phyloP scores from a whole-genome alignment of 2,888 invertebrate genomes.

The Harpalus rufipes region DNA sequence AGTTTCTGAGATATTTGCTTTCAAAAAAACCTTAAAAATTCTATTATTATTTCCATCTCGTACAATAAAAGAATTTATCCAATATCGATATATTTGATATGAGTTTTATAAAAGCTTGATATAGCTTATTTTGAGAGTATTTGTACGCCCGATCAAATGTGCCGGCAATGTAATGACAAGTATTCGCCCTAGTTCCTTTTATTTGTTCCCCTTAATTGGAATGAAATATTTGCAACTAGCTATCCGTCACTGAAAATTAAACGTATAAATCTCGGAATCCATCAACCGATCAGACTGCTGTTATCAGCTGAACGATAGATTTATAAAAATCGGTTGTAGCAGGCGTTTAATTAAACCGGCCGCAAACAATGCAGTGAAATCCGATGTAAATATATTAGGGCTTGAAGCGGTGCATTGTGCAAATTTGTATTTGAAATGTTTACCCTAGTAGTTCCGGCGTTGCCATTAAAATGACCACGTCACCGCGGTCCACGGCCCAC shows the following conservation, averaged over 20 bases:
- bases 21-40: no score
- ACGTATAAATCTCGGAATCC: constrained; percentile 57
- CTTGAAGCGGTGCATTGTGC: constrained; percentile 61
- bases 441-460: constrained; percentile 50
- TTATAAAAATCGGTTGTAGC: constrained; percentile 57
- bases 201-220: constrained; percentile 32
- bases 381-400: constrained; percentile 63
- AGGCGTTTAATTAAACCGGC: constrained; percentile 61
- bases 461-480: constrained; percentile 59
- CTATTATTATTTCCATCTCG: no score
- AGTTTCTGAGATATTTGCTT: no score
- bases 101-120: background rate
- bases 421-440: constrained; percentile 66
- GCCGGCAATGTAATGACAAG: background rate
- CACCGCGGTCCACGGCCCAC: constrained; percentile 27
- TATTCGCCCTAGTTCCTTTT: constrained; percentile 20
- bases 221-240: constrained; percentile 42
- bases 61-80: no score
- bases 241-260: constrained; percentile 52
- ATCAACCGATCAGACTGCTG: constrained; percentile 11
- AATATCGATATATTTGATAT: background rate
- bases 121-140: background rate
- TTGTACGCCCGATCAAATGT: background rate
- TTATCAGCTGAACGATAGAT: constrained; percentile 49
- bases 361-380: constrained; percentile 62